Conservation (phyloP, 1,140 invertebrate species). For the Leptopilina boulardi region DNA sequence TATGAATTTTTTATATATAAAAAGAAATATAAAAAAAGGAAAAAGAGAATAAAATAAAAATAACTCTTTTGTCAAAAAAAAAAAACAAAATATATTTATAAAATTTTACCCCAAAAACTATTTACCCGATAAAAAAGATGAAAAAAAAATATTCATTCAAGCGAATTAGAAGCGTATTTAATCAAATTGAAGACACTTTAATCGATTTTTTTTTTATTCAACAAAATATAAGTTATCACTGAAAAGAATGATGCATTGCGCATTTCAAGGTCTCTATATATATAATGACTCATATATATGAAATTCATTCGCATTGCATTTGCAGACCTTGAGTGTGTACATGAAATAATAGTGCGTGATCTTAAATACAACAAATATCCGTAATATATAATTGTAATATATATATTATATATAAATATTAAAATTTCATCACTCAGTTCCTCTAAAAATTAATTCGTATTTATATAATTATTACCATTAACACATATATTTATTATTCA, state of each 20-base stretch:
- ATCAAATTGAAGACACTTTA: background rate
- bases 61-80: too few species aligned
- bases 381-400: background rate
- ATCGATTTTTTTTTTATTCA: background rate
- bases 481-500: too few species aligned
- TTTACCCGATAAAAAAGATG: too few species aligned
- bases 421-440: background rate
- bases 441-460: background rate
- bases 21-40: too few species aligned
- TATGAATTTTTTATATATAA: too few species aligned
- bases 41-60: too few species aligned
- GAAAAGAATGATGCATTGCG: slow-evolving; percentile 8
- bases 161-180: background rate
- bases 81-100: too few species aligned
- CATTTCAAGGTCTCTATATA: background rate
- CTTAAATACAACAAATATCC: background rate
- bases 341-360: slow-evolving; percentile 25
- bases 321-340: slow-evolving; percentile 20
- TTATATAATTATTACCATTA: too few species aligned
- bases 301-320: slow-evolving; percentile 2
- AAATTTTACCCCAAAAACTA: too few species aligned
- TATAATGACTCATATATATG: slow-evolving; percentile 19
- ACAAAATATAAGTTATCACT: background rate
- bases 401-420: background rate
- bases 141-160: background rate